Evolutionary conservation across 2,113 vertebrate species (phyloP), one percentile per base, ranked within the genome.

Genomic region (Xenopus borealis): DNA sequence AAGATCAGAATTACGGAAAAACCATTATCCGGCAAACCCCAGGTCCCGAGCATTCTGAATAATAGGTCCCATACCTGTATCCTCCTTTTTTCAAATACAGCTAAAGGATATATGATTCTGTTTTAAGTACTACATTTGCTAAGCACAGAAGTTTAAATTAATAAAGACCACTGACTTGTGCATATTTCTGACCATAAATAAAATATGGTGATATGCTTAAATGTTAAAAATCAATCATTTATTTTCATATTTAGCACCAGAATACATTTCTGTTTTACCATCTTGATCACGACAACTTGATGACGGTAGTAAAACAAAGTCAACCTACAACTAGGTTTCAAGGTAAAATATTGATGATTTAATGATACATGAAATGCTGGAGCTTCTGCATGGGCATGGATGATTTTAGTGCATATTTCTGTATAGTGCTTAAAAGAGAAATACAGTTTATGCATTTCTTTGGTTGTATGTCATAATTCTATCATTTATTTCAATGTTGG

Each of bases 201-300:
- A 74, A 66, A 67, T 68, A 20, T 50, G 55, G 44, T 30, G 53
- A 75, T 52, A 68, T 62, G 57, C 30, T 66, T 74, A 52, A 75
- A 68, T 47, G 55, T 40, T 75, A 52, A 68, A n/a, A 58, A 75
- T 75, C 72, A 66, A 75, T 75, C 67, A 68, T 75, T 68, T 68
- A 75, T 68, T 75, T 68, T 68, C 44, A 33, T 75, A 75, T 44
- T 68, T 75, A 75, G 72, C 57, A 75, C 55, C 47, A 50, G 17
- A 17, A 75, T 61, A 68, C 62, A 75, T 75, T 75, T 75, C 14
- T 68, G 45, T 67, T 62, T 68, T 75, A 75, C 65, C 72, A 50
- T 68, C 72, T 52, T 52, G 44, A 68, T 52, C 58, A 19, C 67
- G 72, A 61, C 64, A 68, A 59, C 40, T 75, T 75, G 72, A 75